A percentile compares a stretch with the other conserved stretches of the same genome.
Evolutionary conservation across 2,113 vertebrate genomes (phyloP).

Genomic region (Diphyllodes magnificus): DNA sequence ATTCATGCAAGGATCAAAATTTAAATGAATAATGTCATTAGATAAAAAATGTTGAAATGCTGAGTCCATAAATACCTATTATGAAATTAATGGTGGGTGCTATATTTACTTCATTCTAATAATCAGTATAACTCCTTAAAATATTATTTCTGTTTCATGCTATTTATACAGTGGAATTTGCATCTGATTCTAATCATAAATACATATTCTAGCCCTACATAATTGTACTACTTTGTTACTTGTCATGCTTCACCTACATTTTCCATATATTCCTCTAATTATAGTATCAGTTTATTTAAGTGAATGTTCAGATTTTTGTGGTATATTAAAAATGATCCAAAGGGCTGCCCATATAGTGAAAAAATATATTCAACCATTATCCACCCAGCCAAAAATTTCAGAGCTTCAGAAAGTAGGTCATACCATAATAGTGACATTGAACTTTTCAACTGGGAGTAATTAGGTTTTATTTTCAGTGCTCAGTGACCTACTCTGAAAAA

Average conservation of each 20-base stretch:
- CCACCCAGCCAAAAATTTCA: slow-evolving; percentile 31
- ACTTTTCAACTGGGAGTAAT: slow-evolving; percentile 77
- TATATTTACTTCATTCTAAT: slow-evolving; percentile 52
- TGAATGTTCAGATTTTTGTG: slow-evolving; percentile 12
- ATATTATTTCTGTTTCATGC: slow-evolving; percentile 19
- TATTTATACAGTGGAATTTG: slow-evolving; percentile 6
- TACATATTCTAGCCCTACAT: neutral
- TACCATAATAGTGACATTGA: slow-evolving; percentile 60
- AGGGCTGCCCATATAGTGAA: neutral
- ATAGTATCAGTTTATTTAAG: slow-evolving; percentile 13
- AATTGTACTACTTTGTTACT: neutral
- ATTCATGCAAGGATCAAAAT: neutral
- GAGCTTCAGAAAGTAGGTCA: slow-evolving; percentile 66
- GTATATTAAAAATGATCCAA: neutral
- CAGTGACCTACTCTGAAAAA: slow-evolving; percentile 68
- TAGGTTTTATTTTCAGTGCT: slow-evolving; percentile 70
- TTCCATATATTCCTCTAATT: slow-evolving; percentile 18
- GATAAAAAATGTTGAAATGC: slow-evolving; percentile 9
- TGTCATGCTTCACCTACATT: neutral
- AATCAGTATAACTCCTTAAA: slow-evolving; percentile 8
- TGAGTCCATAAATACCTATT: slow-evolving; percentile 46
- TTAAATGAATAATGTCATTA: slow-evolving; percentile 54
- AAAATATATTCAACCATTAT: slow-evolving; percentile 30
- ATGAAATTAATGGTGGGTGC: slow-evolving; percentile 40
- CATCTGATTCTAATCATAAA: slow-evolving; percentile 5